phyloP scores from a whole-genome alignment of 2,797 vertebrate genomes.

The Phataginus tricuspis region DNA sequence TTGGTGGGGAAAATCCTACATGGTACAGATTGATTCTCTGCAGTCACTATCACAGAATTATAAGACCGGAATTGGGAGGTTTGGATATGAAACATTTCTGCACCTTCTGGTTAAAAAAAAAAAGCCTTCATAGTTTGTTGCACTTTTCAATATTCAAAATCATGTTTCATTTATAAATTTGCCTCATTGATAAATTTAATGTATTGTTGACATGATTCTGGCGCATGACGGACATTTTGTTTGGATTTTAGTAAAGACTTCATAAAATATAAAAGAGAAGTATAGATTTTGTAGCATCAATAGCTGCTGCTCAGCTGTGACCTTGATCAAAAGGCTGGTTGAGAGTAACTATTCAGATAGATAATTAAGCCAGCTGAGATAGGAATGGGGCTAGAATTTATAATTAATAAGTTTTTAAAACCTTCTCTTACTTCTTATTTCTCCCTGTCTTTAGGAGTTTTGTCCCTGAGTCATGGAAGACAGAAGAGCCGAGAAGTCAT shows the following conservation, averaged over 20 bases:
- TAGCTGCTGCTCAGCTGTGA: neutral
- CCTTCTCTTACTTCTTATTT: conserved; percentile 66
- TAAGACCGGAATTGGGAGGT: neutral
- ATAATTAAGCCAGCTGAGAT: neutral
- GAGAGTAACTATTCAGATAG: neutral
- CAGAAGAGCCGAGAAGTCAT: conserved; percentile 99
- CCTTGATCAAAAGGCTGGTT: conserved; percentile 2
- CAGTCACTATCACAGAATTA: neutral
- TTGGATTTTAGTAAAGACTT: conserved; percentile 32
- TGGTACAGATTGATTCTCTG: conserved; percentile 15
- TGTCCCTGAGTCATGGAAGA: conserved; percentile 99
- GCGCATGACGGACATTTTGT: conserved; percentile 20
- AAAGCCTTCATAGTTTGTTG: neutral
- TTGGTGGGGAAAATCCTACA: neutral
- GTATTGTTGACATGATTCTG: neutral
- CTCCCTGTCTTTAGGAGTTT: conserved; percentile 90
- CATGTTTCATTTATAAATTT: conserved; percentile 36
- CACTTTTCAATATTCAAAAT: neutral
- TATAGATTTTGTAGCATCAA: neutral
- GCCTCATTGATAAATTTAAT: neutral
- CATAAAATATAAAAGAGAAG: conserved; percentile 10
- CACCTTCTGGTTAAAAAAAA: neutral
- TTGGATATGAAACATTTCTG: neutral
- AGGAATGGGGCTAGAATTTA: neutral
- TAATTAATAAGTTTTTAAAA: conserved; percentile 71